phyloP scores from a whole-genome alignment of 2,888 invertebrate species.

The Tuberolachnus salignus region DNA sequence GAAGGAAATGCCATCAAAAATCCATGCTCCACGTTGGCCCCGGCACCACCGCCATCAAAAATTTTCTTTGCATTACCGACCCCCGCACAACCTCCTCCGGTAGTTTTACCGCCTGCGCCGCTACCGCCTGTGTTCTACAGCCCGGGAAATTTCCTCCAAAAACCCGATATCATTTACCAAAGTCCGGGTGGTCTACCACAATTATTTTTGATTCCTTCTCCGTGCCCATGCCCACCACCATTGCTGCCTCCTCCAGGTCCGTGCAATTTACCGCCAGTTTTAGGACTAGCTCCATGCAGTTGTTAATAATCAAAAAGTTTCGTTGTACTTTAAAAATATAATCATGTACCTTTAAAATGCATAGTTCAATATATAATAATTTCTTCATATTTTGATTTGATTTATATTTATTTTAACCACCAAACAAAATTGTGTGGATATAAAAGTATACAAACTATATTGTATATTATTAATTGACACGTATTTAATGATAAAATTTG shows the following conservation, averaged over 20 bases:
- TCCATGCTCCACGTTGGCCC: background rate
- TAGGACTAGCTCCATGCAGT: background rate
- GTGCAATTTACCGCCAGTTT: background rate
- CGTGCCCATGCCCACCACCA: background rate
- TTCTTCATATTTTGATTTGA: no score
- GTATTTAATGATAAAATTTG: no score
- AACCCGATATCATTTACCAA: constrained; percentile 33
- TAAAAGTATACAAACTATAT: no score
- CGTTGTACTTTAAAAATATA: no score
- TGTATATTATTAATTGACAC: no score
- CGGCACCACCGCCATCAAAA: background rate
- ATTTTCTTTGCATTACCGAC: constrained; percentile 9
- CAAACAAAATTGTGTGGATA: no score
- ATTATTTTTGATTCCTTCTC: constrained; percentile 12
- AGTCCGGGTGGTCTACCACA: constrained; percentile 16
- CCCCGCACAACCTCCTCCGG: background rate
- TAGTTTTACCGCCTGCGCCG: constrained; percentile 21
- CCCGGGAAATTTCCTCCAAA: constrained; percentile 5
- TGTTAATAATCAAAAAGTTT: background rate
- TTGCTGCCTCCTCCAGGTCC: background rate
- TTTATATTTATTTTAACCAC: no score
- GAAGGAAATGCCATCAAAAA: background rate
- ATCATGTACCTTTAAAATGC: no score
- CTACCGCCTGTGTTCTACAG: constrained; percentile 27
- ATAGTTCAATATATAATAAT: no score